Percentiles rank a stretch among this genome's conserved stretches.
These are phyloP conservation scores for Nothocercus julius DNA, from an alignment of 2,113 vertebrate species.

Conservation along the genomic window DNA sequence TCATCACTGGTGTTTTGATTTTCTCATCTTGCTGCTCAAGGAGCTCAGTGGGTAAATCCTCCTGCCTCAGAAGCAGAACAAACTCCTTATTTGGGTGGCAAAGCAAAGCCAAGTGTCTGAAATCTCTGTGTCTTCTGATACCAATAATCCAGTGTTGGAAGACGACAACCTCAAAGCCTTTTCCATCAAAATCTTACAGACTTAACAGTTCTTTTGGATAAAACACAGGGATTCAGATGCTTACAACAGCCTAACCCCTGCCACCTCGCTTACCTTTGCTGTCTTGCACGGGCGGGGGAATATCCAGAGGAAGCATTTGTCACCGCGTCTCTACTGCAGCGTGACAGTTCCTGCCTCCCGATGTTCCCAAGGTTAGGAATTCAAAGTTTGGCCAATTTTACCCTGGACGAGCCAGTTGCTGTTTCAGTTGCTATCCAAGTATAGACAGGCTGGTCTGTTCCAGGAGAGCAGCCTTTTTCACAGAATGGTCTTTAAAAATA, in stretches of 20 bases:
- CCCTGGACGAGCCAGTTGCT: not conserved
- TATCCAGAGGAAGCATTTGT: not conserved
- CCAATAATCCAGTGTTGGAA: not conserved
- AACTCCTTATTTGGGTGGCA: conserved; percentile 7
- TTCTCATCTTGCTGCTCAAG: not conserved
- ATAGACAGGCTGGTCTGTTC: not conserved
- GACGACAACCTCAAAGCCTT: not conserved
- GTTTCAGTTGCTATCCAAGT: not conserved
- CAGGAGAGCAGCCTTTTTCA: not conserved
- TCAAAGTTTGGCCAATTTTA: not conserved
- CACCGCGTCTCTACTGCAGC: not conserved
- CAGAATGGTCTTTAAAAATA: not conserved
- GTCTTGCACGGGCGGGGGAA: not conserved
- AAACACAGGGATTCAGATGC: not conserved
- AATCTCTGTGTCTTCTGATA: not conserved
- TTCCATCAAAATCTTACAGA: not conserved
- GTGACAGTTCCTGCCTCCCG: not conserved
- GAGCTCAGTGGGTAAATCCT: conserved; percentile 11
- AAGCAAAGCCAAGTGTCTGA: conserved; percentile 3
- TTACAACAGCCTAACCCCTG: not conserved
- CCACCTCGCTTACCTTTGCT: not conserved
- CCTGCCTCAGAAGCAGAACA: not conserved
- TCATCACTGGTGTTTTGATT: not conserved
- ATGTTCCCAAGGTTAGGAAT: not conserved
- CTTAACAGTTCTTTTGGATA: not conserved